Evolutionary conservation across 1,140 invertebrate genomes (phyloP), one percentile per base, ranked within the genome.

Genomic region (Lasioglossum albipes): DNA sequence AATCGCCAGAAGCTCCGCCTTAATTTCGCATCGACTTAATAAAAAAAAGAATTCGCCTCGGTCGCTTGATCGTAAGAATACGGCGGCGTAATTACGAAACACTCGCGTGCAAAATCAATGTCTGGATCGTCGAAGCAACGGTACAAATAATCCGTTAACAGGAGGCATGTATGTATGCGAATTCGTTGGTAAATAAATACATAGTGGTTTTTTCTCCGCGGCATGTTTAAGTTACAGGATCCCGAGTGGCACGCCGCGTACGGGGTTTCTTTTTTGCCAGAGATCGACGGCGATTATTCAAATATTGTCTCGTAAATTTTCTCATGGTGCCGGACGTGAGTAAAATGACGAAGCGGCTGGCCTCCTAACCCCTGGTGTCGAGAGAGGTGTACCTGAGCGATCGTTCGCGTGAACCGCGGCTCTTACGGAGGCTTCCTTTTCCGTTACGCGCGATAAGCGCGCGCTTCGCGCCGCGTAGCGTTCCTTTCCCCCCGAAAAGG

Each of bases 311-410:
- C 64, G 83, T 72, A 71, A 82, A 64, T 66, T 77, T 67, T 84
- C 74, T 54, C 72, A 61, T 61, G 18, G 42, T 49, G 68, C 65
- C 84, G 84, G 84, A 85, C 79, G 70, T 45, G 79, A 77, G 78
- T 73, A 73, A 65, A 75, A 86, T 79, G 79, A 76, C 75, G 54
- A 73, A 65, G 42, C 57, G 73, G 31, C 52, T 79, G 85, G 79
- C 85, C 85, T 83, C 59, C 81, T 86, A 86, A 86, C 85, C 85
- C 64, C 76, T 81, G 86, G 85, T 83, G 64, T 49, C 77, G 52
- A 22, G 42, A 20, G 36, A 59, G 71, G 68, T 77, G 75, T 64
- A 36, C 31, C 64, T 20, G 73, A 45, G 75, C 45, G 54, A 65
- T 62, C 52, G 69, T 49, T 82, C 85, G 79, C 84, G 84, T 71